Percentiles rank a stretch among this genome's conserved stretches.
These are phyloP conservation scores for Catonia carolina DNA, from an alignment of 2,888 invertebrate species.

Conservation along the genomic window DNA sequence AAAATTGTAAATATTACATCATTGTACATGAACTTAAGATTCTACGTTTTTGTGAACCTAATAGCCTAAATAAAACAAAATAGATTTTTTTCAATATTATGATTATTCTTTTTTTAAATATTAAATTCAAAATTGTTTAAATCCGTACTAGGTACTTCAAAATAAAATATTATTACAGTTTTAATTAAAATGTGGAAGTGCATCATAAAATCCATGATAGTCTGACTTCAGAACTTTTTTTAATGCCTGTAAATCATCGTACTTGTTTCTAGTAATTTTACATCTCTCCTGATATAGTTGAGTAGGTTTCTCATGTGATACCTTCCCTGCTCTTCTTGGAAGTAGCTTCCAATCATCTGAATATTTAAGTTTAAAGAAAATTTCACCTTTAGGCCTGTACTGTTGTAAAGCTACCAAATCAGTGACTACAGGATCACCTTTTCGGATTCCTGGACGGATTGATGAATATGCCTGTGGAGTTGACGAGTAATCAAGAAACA, in stretches of 20 bases:
- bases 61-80: too few relatives aligned
- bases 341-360: background rate
- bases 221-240: background rate
- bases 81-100: too few relatives aligned
- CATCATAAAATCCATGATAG: slow-evolving; percentile 1
- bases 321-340: background rate
- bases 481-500: background rate
- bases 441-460: background rate
- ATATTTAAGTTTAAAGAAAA: background rate
- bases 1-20: too few relatives aligned
- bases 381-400: slow-evolving; percentile 1
- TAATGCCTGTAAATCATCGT: background rate
- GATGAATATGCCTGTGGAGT: background rate
- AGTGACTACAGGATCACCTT: background rate
- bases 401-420: background rate
- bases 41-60: too few relatives aligned
- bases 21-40: too few relatives aligned
- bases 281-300: background rate
- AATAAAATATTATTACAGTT: background rate
- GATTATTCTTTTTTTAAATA: too few relatives aligned
- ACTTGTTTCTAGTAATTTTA: slow-evolving; percentile 1
- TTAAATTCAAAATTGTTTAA: too few relatives aligned
- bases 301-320: background rate
- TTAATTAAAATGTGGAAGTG: background rate
- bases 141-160: background rate